Percentiles rank a stretch among this genome's conserved stretches.
phyloP scores from a whole-genome alignment of 2,113 vertebrate species.

The Eudyptes chrysolophus region DNA sequence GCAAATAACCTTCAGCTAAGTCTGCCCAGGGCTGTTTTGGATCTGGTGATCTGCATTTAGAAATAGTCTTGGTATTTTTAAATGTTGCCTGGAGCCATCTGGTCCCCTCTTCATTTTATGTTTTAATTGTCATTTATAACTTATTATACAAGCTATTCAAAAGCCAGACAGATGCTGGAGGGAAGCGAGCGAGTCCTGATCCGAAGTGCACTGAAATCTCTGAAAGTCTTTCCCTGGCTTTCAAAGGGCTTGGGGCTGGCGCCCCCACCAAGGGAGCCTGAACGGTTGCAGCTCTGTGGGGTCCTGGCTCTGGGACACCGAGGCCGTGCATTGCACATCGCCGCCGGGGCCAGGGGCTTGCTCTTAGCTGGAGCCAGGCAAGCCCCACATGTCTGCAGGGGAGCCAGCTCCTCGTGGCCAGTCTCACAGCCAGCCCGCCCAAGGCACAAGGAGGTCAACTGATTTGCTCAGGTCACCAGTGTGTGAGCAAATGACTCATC shows the following conservation, averaged over 20 bases:
- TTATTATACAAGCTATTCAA: constrained; percentile 31
- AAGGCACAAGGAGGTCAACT: neutral
- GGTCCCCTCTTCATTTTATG: constrained; percentile 32
- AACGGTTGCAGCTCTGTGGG: neutral
- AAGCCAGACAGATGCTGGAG: constrained; percentile 1
- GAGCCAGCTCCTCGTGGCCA: neutral
- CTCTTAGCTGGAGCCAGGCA: neutral
- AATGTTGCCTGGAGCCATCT: constrained; percentile 35
- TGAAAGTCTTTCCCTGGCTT: neutral
- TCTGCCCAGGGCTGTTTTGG: constrained; percentile 24
- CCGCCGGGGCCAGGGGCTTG: neutral
- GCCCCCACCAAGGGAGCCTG: neutral
- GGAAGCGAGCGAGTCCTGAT: neutral
- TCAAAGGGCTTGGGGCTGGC: neutral
- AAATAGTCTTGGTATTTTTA: constrained; percentile 49
- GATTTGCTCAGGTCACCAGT: constrained; percentile 1
- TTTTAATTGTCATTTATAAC: constrained; percentile 41
- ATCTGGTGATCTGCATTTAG: constrained; percentile 35
- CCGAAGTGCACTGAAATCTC: neutral
- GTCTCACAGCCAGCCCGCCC: neutral
- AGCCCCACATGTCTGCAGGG: neutral
- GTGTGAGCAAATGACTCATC: constrained; percentile 7
- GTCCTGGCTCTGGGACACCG: neutral
- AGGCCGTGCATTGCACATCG: accelerated
- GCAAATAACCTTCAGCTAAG: constrained; percentile 37